A percentile compares a stretch with the other conserved stretches of the same genome.
Conservation (phyloP, 1,140 invertebrate species). For the Pristionchus pacificus region DNA sequence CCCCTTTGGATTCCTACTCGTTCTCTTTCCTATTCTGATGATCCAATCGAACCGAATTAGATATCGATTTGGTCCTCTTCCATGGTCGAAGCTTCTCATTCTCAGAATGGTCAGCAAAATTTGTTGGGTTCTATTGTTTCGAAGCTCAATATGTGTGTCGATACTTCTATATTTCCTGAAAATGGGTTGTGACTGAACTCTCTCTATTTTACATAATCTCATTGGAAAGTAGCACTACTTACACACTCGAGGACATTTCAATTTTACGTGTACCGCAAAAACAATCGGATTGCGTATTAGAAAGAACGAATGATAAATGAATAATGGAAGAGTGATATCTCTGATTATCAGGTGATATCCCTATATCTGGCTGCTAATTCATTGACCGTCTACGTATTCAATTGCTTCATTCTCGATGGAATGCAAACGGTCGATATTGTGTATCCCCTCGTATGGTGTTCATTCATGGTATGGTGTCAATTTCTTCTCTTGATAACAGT, state of each 20-base stretch:
- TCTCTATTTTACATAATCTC: background rate
- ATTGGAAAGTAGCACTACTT: background rate
- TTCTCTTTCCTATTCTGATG: background rate
- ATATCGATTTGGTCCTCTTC: background rate
- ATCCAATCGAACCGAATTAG: background rate
- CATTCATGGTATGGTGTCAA: background rate
- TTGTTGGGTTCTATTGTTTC: too few species aligned
- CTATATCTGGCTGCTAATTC: background rate
- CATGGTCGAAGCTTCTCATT: background rate
- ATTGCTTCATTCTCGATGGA: background rate
- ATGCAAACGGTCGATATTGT: background rate
- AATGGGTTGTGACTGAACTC: background rate
- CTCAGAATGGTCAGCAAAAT: background rate
- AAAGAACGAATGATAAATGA: too few species aligned
- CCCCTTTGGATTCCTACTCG: background rate
- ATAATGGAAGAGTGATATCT: too few species aligned
- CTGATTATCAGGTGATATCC: background rate
- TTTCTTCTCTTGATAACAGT: background rate
- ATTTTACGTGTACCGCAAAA: background rate
- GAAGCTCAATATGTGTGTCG: too few species aligned
- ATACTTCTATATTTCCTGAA: background rate
- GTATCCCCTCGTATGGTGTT: background rate
- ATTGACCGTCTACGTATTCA: background rate
- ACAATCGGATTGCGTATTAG: background rate
- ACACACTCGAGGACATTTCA: background rate